Base-by-base conservation (phyloP, 23 tunicate genomes). In the Botrylloides violaceus region DNA sequence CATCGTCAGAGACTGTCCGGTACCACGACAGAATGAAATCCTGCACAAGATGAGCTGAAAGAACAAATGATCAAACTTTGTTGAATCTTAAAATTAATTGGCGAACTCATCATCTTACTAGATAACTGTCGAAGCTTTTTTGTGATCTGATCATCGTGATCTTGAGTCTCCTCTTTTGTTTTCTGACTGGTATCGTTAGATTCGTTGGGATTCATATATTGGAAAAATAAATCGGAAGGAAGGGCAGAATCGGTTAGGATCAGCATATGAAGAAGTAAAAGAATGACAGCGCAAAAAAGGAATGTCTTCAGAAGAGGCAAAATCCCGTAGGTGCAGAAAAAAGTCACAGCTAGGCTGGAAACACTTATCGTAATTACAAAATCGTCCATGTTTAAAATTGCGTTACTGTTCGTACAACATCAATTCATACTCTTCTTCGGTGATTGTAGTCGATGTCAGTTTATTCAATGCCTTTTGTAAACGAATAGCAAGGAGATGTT, bases 1-100 rank as follows among this genome's bases (percentile, higher is more conserved):
- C 97, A 61, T 90, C 88, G 58, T 83, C 82, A 49, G 87, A 82
- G 19, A 90, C 82, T 15, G 85, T 75, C 64, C 83, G 82, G 68
- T 90, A 90, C 97, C 97, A 90, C 20, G 80, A 83, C 34, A 90
- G 81, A 4, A 90, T 90, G 49, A 90, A 90, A 57, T 90, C 97
- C 36, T 84, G 58, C 4, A 90, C 81, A 27, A 90, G 78, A 60
- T 90, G 85, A 0, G 82, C 85, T 68, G 71, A 19, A 65, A 59
- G 64, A 22, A n/a, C 18, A 12, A 47, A 47, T 18, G 30, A 6
- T 18, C 30, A 23, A 59, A 7, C 64, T 59, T 59, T n/a, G 9
- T 7, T 59, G 6, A 26, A 7, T 9, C 6, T 9, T 59, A 59
- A 59, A 59, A 59, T 59, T 59, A 23, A 21, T n/a, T n/a, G n/a